Evolutionary conservation across 2,113 vertebrate genomes (phyloP).

Genomic region (Syrmaticus mikado): DNA sequence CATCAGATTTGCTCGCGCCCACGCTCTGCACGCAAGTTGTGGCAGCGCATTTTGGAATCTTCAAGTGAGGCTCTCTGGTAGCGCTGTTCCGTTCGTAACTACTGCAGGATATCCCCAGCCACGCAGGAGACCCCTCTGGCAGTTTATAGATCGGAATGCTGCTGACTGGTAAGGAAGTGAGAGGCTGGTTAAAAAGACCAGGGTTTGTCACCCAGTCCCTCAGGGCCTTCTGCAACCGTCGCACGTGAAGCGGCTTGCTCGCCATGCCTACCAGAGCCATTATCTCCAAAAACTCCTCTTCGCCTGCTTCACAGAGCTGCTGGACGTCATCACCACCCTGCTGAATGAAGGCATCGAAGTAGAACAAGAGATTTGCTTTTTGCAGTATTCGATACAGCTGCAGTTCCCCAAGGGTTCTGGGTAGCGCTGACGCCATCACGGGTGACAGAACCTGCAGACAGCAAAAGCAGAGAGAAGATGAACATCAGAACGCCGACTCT

Average conservation of each 20-base stretch:
- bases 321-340: constrained; percentile 98
- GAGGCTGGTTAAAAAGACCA: constrained; percentile 95
- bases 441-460: constrained; percentile 67
- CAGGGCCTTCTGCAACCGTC: constrained; percentile 94
- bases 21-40: constrained; percentile 83
- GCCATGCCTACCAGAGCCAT: constrained; percentile 99
- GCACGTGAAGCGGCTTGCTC: constrained; percentile 95
- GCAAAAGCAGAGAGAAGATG: not conserved
- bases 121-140: constrained; percentile 87
- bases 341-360: constrained; percentile 98
- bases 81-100: constrained; percentile 80
- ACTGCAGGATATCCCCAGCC: constrained; percentile 83
- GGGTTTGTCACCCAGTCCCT: constrained; percentile 99
- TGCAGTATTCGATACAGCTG: constrained; percentile 97
- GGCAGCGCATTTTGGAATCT: constrained; percentile 87
- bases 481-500: not conserved
- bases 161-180: constrained; percentile 94
- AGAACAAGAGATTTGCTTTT: constrained; percentile 94
- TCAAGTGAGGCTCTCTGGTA: constrained; percentile 84
- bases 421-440: constrained; percentile 94
- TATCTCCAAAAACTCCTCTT: constrained; percentile 98
- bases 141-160: constrained; percentile 98
- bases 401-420: constrained; percentile 96
- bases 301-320: constrained; percentile 97
- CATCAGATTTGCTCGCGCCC: constrained; percentile 79